Evolutionary conservation across 2,888 invertebrate genomes (phyloP).

Genomic region (Scrobipalpa costella): DNA sequence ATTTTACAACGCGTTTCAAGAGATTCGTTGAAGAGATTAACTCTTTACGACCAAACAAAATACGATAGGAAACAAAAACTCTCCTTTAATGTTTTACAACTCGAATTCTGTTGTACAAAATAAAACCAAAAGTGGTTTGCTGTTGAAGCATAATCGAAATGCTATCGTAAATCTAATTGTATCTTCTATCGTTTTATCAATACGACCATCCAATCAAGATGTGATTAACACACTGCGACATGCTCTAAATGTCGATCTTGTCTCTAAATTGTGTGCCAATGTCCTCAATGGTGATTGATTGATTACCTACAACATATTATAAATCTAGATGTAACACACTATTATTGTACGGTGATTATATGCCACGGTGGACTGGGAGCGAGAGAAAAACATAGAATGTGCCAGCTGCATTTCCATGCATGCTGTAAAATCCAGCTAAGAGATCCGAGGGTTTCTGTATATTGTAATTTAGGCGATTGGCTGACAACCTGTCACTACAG

Average conservation of each 20-base stretch:
- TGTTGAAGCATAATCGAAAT: not conserved
- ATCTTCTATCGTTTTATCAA: too few relatives aligned
- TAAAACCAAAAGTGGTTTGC: not conserved
- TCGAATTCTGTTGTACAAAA: conserved; percentile 3
- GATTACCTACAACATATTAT: not conserved
- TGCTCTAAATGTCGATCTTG: conserved; percentile 15
- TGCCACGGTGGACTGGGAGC: too few relatives aligned
- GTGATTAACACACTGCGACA: conserved; percentile 11
- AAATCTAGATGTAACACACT: not conserved
- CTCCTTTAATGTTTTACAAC: not conserved
- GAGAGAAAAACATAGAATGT: too few relatives aligned
- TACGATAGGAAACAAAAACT: not conserved
- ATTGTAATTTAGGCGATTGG: too few relatives aligned
- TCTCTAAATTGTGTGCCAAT: conserved; percentile 12
- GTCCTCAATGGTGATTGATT: not conserved
- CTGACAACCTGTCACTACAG: too few relatives aligned
- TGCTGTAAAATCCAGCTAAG: too few relatives aligned
- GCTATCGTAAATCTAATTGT: too few relatives aligned
- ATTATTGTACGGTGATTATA: too few relatives aligned
- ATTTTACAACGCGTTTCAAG: not conserved
- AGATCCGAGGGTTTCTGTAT: too few relatives aligned
- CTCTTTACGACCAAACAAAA: not conserved
- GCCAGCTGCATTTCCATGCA: too few relatives aligned
- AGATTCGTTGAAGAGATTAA: conserved; percentile 7
- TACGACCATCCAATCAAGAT: conserved; percentile 8